Percentiles rank a stretch among this genome's conserved stretches.
Conservation (phyloP, 2,113 vertebrate species). For the Brachyistius frenatus region DNA sequence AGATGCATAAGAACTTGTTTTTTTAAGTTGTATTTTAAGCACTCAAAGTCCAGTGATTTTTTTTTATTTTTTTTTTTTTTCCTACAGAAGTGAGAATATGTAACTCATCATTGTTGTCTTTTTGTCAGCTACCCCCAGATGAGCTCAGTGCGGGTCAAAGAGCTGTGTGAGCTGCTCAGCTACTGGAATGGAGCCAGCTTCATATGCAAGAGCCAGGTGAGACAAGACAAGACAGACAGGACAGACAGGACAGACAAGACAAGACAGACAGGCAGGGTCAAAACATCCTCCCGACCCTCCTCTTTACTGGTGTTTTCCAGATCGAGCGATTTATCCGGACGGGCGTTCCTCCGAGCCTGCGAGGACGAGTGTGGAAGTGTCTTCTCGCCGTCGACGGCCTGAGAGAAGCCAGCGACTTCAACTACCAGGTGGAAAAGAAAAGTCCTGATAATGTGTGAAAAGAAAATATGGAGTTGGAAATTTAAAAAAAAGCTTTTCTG, state of each 20-base stretch:
- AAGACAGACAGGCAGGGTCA: too few relatives aligned
- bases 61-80: background rate
- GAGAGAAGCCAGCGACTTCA: slow-evolving; percentile 70
- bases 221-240: background rate
- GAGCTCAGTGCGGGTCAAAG: slow-evolving; percentile 75
- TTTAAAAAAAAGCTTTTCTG: too few relatives aligned
- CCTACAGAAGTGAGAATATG: background rate
- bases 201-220: slow-evolving; percentile 82
- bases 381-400: slow-evolving; percentile 72
- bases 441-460: too few relatives aligned
- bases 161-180: slow-evolving; percentile 84
- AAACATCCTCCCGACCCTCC: background rate
- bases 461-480: too few relatives aligned
- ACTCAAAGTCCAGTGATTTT: background rate
- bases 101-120: slow-evolving; percentile 17
- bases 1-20: too few relatives aligned
- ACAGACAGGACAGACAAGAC: too few relatives aligned
- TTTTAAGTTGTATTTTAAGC: too few relatives aligned
- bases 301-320: slow-evolving; percentile 49
- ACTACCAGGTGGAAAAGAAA: slow-evolving; percentile 75
- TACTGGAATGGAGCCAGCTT: slow-evolving; percentile 84
- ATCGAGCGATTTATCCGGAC: slow-evolving; percentile 82
- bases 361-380: slow-evolving; percentile 81
- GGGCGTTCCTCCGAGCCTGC: slow-evolving; percentile 78
- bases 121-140: slow-evolving; percentile 76